A percentile compares a stretch with the other conserved stretches of the same genome.
Evolutionary conservation across 2,113 vertebrate species (phyloP).

Genomic region (Anas platyrhynchos): DNA sequence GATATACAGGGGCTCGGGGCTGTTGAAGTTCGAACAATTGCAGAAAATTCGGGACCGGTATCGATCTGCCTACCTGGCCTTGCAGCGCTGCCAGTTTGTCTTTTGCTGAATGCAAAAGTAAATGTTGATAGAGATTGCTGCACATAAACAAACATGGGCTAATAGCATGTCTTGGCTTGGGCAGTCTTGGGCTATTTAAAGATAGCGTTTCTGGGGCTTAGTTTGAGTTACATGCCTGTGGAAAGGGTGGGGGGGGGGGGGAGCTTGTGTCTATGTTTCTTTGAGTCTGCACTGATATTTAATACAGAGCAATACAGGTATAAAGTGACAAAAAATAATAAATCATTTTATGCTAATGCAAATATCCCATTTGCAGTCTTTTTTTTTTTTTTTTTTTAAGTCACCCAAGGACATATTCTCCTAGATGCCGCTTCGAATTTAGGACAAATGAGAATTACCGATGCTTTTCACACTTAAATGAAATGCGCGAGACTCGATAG

Average conservation of each 20-base stretch:
- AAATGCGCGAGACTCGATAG: accelerated
- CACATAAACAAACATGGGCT: background rate
- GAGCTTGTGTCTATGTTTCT: accelerated
- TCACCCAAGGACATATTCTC: background rate
- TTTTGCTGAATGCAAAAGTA: conserved; percentile 28
- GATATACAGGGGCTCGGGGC: background rate
- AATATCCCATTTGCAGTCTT: background rate
- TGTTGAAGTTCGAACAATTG: background rate
- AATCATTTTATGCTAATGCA: background rate
- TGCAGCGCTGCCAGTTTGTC: conserved; percentile 15
- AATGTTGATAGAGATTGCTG: conserved; percentile 65
- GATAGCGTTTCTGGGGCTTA: background rate
- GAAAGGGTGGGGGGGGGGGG: background rate
- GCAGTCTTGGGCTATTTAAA: conserved; percentile 26
- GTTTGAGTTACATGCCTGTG: background rate
- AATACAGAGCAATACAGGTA: background rate
- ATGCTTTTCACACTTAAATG: background rate
- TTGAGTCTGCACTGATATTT: accelerated
- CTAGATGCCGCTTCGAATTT: background rate
- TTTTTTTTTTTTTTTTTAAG: background rate
- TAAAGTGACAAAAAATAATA: background rate
- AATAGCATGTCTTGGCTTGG: background rate
- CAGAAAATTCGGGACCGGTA: background rate
- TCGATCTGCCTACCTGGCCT: conserved; percentile 36
- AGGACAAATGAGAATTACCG: background rate